A percentile compares a stretch with the other conserved stretches of the same genome.
Evolutionary conservation across 2,888 invertebrate genomes (phyloP).

Genomic region (Galerucella nymphaeae): DNA sequence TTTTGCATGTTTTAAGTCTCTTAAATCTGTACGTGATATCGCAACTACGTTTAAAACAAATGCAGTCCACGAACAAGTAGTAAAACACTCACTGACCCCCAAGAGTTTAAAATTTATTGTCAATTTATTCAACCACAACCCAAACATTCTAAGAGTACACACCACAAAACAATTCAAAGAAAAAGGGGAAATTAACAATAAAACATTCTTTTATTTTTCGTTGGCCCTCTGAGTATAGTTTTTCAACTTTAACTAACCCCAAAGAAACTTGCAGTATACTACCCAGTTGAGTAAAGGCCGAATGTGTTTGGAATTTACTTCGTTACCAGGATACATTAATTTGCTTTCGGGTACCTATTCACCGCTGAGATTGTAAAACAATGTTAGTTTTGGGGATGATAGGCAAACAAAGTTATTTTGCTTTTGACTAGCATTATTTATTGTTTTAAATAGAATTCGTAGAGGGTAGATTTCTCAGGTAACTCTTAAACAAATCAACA

Average conservation of each 20-base stretch:
- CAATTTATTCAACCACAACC: constrained; percentile 6
- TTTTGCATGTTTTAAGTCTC: neutral
- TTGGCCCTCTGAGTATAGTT: neutral
- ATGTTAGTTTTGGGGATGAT: constrained; percentile 9
- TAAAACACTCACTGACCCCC: neutral
- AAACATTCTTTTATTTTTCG: constrained; percentile 7
- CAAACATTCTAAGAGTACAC: neutral
- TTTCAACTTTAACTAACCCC: constrained; percentile 8
- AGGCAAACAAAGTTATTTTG: constrained; percentile 5
- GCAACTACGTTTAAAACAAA: neutral
- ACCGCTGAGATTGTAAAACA: constrained; percentile 9
- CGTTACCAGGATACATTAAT: constrained; percentile 9
- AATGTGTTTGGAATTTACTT: constrained; percentile 11
- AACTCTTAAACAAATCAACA: neutral
- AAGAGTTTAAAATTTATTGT: constrained; percentile 9
- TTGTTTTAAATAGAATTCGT: neutral
- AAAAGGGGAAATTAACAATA: constrained; percentile 15
- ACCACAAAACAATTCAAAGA: constrained; percentile 7
- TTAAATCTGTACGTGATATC: neutral
- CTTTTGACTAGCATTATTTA: constrained; percentile 2
- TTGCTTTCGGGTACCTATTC: constrained; percentile 13
- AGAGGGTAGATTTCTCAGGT: neutral
- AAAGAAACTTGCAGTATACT: constrained; percentile 11
- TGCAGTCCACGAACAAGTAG: constrained; percentile 1
- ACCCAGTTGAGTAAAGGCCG: constrained; percentile 3